Evolutionary conservation across 2,113 vertebrate species (phyloP), one percentile per base, ranked within the genome.

Genomic region (Apodemus speciosus): DNA sequence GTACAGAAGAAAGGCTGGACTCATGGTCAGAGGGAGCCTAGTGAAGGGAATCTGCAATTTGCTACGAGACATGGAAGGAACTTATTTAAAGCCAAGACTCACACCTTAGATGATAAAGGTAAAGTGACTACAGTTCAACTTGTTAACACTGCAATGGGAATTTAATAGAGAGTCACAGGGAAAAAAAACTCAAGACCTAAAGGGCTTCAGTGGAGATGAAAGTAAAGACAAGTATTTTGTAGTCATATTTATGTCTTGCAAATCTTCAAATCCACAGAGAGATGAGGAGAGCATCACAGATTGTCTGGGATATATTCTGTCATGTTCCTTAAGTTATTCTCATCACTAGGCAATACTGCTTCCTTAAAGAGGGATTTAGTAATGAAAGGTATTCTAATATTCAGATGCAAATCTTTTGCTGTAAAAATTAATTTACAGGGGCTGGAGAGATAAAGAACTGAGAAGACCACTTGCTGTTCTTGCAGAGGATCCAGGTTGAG

Each of bases 11-110:
- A 71, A 23, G 25, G 20, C 23, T 69, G 30, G 0, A 43, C 3
- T 72, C 15, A 30, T 6, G 23, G 51, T 35, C 88, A 58, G 86
- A n/a, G 60, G 72, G 66, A 81, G 49, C 38, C 18, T 3, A 23
- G 32, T 8, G 15, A 58, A 91, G 2, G 5, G 4, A 38, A 27
- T n/a, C 5, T n/a, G 32, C 66, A 90, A 80, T 85, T 56, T 73
- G 20, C 84, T 66, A 16, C 7, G 51, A 85, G 49, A 40, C 6
- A 2, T 76, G 35, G 85, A 46, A 91, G 35, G 88, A 88, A 88
- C 71, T 14, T 56, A 94, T 88, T 90, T 30, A 88, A 93, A 64
- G 25, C 30, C 85, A 35, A 58, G 27, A 90, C 94, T 73, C 69
- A 90, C 85, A 92, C 66, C 15, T 53, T 40, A 66, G 51, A 77